These are phyloP conservation scores for Ptychadena robeensis DNA, from an alignment of 2,797 vertebrate species.

Conservation along the genomic window DNA sequence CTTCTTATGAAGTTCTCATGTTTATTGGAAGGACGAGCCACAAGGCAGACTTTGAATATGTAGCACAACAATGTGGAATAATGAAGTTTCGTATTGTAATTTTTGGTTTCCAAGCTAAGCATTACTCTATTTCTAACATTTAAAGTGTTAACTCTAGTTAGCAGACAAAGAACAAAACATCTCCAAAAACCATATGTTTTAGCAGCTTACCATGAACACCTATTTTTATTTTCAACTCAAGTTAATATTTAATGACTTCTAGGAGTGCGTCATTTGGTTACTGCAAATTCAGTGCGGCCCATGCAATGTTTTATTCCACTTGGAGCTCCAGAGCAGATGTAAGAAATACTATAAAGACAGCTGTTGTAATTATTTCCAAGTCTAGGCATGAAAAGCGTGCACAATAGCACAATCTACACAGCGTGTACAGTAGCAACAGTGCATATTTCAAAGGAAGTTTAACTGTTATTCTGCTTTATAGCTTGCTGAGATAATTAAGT, in stretches of 20 bases:
- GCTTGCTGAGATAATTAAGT: constrained; percentile 57
- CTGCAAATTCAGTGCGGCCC: constrained; percentile 1
- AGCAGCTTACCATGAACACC: constrained; percentile 1
- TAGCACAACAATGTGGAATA: too few species aligned
- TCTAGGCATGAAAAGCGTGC: constrained; percentile 35
- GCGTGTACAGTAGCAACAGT: constrained; percentile 55
- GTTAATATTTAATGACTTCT: constrained; percentile 22
- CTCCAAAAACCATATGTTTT: background rate
- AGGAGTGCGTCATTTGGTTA: constrained; percentile 1
- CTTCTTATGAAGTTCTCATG: too few species aligned
- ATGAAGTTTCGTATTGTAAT: too few species aligned
- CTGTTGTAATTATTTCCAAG: constrained; percentile 51
- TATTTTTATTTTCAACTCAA: background rate
- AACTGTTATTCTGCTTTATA: constrained; percentile 40
- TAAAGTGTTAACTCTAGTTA: background rate
- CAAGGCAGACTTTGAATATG: too few species aligned
- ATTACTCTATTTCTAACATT: background rate
- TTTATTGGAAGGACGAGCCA: too few species aligned
- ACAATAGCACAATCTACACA: constrained; percentile 57
- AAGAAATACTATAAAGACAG: constrained; percentile 58
- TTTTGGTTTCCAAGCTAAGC: too few species aligned
- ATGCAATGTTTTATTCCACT: constrained; percentile 37
- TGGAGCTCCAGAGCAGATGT: constrained; percentile 47
- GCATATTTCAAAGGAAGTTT: constrained; percentile 52
- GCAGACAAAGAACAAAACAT: background rate